These are phyloP conservation scores for Armadillidium nasatum DNA, from an alignment of 1,140 invertebrate species.

Conservation along the genomic window DNA sequence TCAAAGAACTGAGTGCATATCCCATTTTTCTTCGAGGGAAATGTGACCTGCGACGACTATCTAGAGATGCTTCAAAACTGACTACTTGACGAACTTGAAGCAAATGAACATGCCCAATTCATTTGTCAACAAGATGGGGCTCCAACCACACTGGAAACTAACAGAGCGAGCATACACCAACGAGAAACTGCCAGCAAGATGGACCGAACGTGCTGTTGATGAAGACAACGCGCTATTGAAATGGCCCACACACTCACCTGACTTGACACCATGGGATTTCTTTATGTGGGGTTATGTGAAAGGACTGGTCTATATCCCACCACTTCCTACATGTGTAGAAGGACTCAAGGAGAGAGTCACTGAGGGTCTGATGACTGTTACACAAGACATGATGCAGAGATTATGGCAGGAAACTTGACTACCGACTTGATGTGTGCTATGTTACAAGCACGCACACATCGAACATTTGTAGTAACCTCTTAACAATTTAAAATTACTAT, in stretches of 20 bases:
- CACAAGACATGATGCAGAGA: too few relatives aligned
- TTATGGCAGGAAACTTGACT: too few relatives aligned
- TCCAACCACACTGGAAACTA: background rate
- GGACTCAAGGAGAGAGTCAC: too few relatives aligned
- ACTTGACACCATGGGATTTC: conserved; percentile 16
- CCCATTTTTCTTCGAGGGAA: conserved; percentile 9
- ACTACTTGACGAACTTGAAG: conserved; percentile 4
- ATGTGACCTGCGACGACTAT: background rate
- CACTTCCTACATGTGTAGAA: background rate
- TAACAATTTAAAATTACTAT: too few relatives aligned
- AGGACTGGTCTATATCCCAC: too few relatives aligned
- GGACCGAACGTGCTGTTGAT: conserved; percentile 16
- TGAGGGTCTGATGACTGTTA: too few relatives aligned
- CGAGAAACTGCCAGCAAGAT: background rate
- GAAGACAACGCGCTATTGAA: conserved; percentile 23
- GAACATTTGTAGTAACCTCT: too few relatives aligned
- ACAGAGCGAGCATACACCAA: background rate
- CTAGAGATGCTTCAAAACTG: too few relatives aligned
- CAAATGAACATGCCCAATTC: conserved; percentile 1
- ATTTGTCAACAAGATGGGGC: background rate
- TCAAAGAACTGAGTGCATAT: conserved; percentile 5
- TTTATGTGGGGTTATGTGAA: conserved; percentile 21
- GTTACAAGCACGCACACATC: too few relatives aligned
- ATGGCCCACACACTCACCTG: conserved; percentile 1
- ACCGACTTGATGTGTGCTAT: too few relatives aligned